phyloP scores from a whole-genome alignment of 23 tunicate genomes.

The Trididemnum miniatum region DNA sequence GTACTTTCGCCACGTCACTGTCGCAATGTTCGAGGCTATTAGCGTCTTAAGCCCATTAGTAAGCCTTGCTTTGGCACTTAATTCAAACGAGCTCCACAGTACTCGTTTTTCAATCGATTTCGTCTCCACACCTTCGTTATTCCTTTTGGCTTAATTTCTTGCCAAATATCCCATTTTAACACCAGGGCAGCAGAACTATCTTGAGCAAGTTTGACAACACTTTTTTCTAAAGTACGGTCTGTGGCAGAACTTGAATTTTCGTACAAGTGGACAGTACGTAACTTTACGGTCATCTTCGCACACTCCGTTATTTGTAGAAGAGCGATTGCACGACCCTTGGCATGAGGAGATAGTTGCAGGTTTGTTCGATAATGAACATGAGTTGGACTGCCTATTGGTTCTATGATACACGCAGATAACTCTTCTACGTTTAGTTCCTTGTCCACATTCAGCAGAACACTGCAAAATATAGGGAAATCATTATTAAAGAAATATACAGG shows the following conservation, averaged over 20 bases:
- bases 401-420: constrained; percentile 63
- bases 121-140: no score
- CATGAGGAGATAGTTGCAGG: constrained; percentile 62
- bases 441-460: constrained; percentile 94
- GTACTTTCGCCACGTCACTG: no score
- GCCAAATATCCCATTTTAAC: no score
- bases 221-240: constrained; percentile 77
- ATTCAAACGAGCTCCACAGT: no score
- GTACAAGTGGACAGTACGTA: constrained; percentile 75
- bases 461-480: no score
- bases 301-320: neutral
- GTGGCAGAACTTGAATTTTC: constrained; percentile 70
- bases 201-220: constrained; percentile 86
- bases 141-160: no score
- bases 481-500: no score
- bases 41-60: no score
- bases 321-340: constrained; percentile 27
- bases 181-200: neutral
- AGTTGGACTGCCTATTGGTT: neutral
- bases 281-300: constrained; percentile 84
- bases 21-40: no score
- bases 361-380: constrained; percentile 40
- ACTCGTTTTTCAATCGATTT: no score
- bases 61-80: no score
- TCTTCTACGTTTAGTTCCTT: constrained; percentile 68